Evolutionary conservation across 2,888 invertebrate genomes (phyloP), one percentile per base, ranked within the genome.

Genomic region (Sesia bembeciformis): DNA sequence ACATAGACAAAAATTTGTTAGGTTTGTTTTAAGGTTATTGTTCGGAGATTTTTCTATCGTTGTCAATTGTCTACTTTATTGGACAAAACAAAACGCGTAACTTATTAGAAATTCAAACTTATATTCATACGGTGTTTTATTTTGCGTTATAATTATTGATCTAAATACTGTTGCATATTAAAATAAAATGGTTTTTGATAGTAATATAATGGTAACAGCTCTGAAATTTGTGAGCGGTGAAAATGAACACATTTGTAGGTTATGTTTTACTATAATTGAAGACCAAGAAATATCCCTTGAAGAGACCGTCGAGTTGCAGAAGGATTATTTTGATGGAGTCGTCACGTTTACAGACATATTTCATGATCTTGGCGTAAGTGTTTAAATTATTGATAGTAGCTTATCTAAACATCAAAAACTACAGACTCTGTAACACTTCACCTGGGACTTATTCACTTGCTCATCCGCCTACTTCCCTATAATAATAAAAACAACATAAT

Each of bases 231-330:
- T 86, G 3, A 65, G 74, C 6, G 76, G 76, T 4, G 75, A 78
- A 53, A 65, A 68, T 38, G 70, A 71, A 51, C 65, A 75, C 40
- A 60, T 86, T 64, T 87, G 87, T 62, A 84, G 86, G 77, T 78
- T 87, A 75, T 87, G 87, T 77, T 81, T 84, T 58, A 63, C 67
- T 58, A 58, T 63, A 3, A 78, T 76, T 0, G 65, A 71, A 39
- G 59, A 64, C 0, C 58, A 66, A 58, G 72, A 68, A 61, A 58
- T 77, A 6, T 63, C 60, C 4, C 56, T 87, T 38, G 72, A 81
- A 7, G 79, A 82, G 41, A 58, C 40, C 52, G 65, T 74, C 0
- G 62, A 54, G 3, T 56, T 84, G n/a, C 63, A 77, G 52, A 70
- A 63, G 43, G 46, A 64, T 0, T 84, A 75, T 61, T 70, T 65